These are phyloP conservation scores for Gymnogyps californianus DNA, from an alignment of 2,113 vertebrate genomes.

Conservation along the genomic window DNA sequence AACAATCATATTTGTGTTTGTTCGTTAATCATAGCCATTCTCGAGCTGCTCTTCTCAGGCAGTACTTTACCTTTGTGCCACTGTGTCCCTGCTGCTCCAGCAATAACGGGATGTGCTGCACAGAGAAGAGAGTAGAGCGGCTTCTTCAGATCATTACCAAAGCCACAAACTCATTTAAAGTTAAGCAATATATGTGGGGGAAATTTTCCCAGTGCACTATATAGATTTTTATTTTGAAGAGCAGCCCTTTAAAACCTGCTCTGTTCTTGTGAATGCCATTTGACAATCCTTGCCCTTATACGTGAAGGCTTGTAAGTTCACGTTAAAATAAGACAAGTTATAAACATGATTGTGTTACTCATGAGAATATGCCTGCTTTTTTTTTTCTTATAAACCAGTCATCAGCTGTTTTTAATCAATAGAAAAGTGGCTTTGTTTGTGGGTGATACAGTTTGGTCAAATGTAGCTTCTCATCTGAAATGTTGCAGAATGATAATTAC, in stretches of 20 bases:
- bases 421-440: not conserved
- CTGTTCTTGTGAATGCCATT: not conserved
- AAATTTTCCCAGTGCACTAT: not conserved
- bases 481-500: not conserved
- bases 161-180: not conserved
- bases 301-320: not conserved
- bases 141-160: not conserved
- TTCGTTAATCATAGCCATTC: not conserved
- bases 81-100: not conserved
- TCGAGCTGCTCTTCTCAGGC: not conserved
- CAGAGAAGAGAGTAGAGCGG: not conserved
- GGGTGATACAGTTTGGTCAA: not conserved
- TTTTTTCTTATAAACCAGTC: not conserved
- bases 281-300: not conserved
- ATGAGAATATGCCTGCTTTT: not conserved
- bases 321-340: not conserved
- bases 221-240: not conserved
- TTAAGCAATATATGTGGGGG: not conserved
- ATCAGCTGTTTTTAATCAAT: not conserved
- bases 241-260: not conserved
- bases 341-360: not conserved
- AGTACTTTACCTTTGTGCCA: not conserved
- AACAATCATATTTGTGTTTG: conserved; percentile 7
- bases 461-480: not conserved
- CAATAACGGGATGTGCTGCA: not conserved